Percentiles rank a stretch among this genome's conserved stretches.
Conservation (phyloP, 1,140 invertebrate genomes). For the Eurosta solidaginis region DNA sequence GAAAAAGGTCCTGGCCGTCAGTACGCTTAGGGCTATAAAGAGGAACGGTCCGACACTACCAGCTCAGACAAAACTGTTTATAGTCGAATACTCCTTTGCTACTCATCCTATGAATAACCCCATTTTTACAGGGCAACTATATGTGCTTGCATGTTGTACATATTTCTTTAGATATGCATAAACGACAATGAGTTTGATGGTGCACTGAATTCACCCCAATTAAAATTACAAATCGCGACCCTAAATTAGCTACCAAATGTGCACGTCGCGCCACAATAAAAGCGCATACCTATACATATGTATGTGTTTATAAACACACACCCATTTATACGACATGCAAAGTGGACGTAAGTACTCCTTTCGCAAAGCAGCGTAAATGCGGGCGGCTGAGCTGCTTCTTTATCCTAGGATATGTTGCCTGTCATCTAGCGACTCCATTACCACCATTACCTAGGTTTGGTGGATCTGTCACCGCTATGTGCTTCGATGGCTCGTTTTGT, state of each 20-base stretch:
- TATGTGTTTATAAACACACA: background rate
- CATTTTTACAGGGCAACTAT: no score
- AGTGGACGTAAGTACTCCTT: background rate
- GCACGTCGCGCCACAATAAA: background rate
- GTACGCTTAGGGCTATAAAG: no score
- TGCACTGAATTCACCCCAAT: constrained; percentile 12
- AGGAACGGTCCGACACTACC: no score
- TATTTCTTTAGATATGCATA: background rate
- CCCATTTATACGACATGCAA: background rate
- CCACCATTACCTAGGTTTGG: background rate
- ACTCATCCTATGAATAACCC: no score
- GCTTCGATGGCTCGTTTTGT: background rate
- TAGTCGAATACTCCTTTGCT: no score
- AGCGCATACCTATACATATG: background rate
- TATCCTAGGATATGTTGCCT: background rate
- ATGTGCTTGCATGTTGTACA: background rate
- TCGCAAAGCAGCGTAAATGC: constrained; percentile 31
- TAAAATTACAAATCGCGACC: constrained; percentile 33
- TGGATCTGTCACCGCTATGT: background rate
- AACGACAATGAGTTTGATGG: constrained; percentile 1
- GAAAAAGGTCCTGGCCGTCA: no score
- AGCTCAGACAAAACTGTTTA: no score
- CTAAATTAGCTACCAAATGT: constrained; percentile 34
- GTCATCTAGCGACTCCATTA: background rate
- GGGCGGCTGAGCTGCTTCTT: background rate